Evolutionary conservation across 1,140 invertebrate species (phyloP).

Genomic region (Elysia chlorotica): DNA sequence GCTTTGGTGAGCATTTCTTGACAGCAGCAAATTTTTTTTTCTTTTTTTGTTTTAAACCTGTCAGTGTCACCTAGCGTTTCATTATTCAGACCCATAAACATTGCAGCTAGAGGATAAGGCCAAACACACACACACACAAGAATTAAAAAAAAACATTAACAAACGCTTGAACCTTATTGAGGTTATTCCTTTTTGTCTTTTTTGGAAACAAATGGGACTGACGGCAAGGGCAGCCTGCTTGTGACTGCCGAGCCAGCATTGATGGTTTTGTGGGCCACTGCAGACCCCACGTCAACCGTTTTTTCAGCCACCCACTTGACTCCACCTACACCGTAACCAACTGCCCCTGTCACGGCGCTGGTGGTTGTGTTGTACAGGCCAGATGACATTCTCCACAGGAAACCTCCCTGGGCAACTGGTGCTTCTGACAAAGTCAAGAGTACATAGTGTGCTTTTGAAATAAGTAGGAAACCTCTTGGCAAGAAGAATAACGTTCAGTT

Average conservation of each 20-base stretch:
- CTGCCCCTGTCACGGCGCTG: slow-evolving; percentile 55
- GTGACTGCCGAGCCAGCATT: slow-evolving; percentile 48
- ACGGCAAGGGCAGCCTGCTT: slow-evolving; percentile 47
- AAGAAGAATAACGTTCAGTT: too few species aligned
- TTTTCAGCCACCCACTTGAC: slow-evolving; percentile 61
- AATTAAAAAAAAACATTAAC: too few species aligned
- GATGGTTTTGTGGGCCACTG: slow-evolving; percentile 46
- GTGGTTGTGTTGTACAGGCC: slow-evolving; percentile 52
- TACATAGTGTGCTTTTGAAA: too few species aligned
- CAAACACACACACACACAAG: too few species aligned
- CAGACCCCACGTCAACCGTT: slow-evolving; percentile 51
- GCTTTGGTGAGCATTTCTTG: too few species aligned
- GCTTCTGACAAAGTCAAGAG: not conserved
- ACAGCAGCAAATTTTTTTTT: too few species aligned
- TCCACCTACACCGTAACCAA: slow-evolving; percentile 53
- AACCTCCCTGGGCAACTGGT: slow-evolving; percentile 32
- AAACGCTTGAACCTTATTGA: too few species aligned
- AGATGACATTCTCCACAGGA: slow-evolving; percentile 55
- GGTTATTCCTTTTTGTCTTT: slow-evolving; percentile 53
- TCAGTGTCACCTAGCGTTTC: too few species aligned
- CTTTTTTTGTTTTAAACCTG: too few species aligned
- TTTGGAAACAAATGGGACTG: slow-evolving; percentile 36
- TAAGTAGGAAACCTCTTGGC: too few species aligned
- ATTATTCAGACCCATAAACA: too few species aligned
- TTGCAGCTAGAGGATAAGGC: too few species aligned